Evolutionary conservation across 2,797 vertebrate genomes (phyloP).

Genomic region (Melanotaenia maccullochi): DNA sequence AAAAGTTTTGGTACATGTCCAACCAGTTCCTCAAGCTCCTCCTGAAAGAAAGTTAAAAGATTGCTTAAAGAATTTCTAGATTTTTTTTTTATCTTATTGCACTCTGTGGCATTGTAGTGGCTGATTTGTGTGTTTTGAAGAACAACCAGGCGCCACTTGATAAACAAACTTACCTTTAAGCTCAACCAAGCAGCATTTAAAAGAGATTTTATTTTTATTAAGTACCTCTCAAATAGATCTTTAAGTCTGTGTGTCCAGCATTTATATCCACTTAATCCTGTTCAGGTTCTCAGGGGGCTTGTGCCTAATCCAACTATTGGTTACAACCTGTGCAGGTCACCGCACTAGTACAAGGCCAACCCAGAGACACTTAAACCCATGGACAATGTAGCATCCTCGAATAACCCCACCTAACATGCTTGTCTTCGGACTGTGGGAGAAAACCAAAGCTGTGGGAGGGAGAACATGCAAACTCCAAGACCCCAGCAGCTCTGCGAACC

Average conservation of each 20-base stretch:
- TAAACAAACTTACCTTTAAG: background rate
- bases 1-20: constrained; percentile 62
- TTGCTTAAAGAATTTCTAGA: background rate
- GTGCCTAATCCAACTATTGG: background rate
- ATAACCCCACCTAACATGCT: background rate
- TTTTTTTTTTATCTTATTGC: constrained; percentile 21
- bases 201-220: background rate
- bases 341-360: background rate
- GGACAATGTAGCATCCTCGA: background rate
- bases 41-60: constrained; percentile 41
- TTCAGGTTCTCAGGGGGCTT: background rate
- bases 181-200: background rate
- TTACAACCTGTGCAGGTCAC: background rate
- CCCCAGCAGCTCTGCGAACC: too few species aligned
- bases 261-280: background rate
- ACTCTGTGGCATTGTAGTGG: background rate
- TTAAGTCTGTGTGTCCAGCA: background rate
- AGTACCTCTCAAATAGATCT: background rate
- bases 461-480: too few species aligned
- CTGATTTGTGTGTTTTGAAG: background rate
- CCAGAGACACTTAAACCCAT: background rate
- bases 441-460: background rate
- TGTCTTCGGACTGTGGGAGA: background rate
- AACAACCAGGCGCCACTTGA: background rate
- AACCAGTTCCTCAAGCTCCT: constrained; percentile 33